These are phyloP conservation scores for Podarcis raffonei DNA, from an alignment of 2,113 vertebrate genomes.

Conservation along the genomic window DNA sequence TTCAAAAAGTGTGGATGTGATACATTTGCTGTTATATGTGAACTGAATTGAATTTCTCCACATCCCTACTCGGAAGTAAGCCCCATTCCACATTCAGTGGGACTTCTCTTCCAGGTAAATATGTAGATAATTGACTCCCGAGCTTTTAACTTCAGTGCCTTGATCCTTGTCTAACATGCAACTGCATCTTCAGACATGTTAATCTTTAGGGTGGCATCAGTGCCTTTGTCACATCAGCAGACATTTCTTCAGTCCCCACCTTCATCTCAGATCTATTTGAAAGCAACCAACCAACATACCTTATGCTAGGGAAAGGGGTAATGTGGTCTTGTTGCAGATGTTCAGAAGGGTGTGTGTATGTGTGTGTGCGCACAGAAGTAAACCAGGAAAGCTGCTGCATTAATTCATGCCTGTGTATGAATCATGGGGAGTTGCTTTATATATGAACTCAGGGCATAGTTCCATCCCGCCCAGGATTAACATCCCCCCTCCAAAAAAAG, in stretches of 20 bases:
- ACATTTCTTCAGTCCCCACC: neutral
- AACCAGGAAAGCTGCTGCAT: neutral
- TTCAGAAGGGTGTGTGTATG: too few relatives aligned
- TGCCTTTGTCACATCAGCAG: neutral
- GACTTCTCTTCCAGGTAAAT: neutral
- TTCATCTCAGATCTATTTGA: neutral
- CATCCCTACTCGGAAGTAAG: neutral
- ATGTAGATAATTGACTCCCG: constrained; percentile 10
- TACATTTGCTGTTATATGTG: too few relatives aligned
- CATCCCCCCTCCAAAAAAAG: too few relatives aligned
- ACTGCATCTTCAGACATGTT: neutral
- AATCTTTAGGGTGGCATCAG: neutral
- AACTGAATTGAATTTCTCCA: too few relatives aligned
- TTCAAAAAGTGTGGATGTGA: too few relatives aligned
- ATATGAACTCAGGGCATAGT: too few relatives aligned
- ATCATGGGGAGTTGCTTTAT: neutral
- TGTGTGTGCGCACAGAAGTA: neutral
- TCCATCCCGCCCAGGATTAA: too few relatives aligned
- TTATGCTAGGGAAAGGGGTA: neutral
- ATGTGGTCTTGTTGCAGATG: too few relatives aligned
- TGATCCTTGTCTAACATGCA: constrained; percentile 23
- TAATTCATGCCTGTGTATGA: neutral
- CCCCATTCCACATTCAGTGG: neutral
- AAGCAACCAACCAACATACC: neutral
- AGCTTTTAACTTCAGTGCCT: neutral